Conservation (phyloP, 2,888 invertebrate genomes). For the Elysia crispata region DNA sequence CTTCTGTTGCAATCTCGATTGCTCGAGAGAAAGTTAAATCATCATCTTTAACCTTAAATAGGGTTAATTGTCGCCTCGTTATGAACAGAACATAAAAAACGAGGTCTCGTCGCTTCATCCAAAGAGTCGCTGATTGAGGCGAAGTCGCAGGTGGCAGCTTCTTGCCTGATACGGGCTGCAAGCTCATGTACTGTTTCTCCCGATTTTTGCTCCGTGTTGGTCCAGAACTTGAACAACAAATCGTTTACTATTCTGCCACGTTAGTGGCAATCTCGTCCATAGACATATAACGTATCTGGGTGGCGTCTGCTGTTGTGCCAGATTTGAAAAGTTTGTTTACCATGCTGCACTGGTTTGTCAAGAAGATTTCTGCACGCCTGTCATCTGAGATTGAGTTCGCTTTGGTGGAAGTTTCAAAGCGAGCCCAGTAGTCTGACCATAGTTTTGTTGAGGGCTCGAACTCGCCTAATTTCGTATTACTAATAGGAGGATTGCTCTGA, state of each 20-base stretch:
- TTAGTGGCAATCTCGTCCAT: neutral
- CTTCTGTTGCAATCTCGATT: neutral
- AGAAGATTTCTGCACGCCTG: neutral
- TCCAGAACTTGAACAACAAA: conserved; percentile 33
- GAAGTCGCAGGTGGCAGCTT: conserved; percentile 13
- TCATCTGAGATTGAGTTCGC: neutral
- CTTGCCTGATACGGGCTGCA: conserved; percentile 16
- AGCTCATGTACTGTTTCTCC: no score
- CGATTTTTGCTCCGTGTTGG: no score
- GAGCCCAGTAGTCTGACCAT: no score
- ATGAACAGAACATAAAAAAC: conserved; percentile 6
- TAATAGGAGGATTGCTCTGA: no score
- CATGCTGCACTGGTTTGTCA: neutral
- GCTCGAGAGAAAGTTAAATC: neutral
- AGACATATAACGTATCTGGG: neutral
- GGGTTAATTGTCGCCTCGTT: conserved; percentile 19
- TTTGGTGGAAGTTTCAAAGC: neutral
- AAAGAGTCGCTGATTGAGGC: neutral
- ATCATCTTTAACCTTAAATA: conserved; percentile 11
- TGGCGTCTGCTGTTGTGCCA: conserved; percentile 11
- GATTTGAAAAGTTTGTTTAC: neutral
- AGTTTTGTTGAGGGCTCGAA: conserved; percentile 5
- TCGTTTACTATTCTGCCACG: conserved; percentile 13
- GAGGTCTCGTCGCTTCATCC: neutral
- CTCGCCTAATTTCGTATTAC: neutral